phyloP scores from a whole-genome alignment of 2,797 vertebrate species.

The Ctenopoma multispine region DNA sequence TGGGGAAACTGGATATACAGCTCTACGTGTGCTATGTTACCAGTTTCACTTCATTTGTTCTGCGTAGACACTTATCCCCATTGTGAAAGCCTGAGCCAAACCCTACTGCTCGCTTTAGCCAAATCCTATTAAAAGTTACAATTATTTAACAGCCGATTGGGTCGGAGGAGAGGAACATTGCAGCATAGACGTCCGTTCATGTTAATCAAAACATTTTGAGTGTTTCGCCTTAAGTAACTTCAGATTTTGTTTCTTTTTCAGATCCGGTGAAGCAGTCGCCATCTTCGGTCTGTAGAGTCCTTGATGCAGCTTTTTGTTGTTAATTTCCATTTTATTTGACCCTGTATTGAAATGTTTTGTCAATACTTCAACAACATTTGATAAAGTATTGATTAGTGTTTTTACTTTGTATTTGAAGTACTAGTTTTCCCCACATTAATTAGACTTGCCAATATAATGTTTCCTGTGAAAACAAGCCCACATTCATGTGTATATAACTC shows the following conservation, averaged over 20 bases:
- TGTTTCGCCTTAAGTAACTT: background rate
- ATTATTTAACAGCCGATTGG: background rate
- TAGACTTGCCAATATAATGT: slow-evolving; percentile 3
- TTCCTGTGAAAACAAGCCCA: slow-evolving; percentile 24
- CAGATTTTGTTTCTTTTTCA: slow-evolving; percentile 56
- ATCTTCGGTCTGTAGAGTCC: background rate
- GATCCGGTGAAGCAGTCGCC: slow-evolving; percentile 75
- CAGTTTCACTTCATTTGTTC: background rate
- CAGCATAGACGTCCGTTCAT: no score
- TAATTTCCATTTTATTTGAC: slow-evolving; percentile 17
- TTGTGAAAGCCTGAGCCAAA: no score
- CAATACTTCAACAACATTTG: background rate
- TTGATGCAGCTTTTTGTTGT: slow-evolving; percentile 16
- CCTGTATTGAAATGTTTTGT: slow-evolving; percentile 1
- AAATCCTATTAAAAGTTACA: background rate
- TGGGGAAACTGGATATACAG: background rate
- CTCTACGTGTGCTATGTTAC: background rate
- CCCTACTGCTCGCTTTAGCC: background rate
- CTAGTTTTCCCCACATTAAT: slow-evolving; percentile 4
- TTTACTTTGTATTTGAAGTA: slow-evolving; percentile 15
- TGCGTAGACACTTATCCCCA: no score
- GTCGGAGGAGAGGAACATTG: background rate
- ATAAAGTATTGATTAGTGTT: slow-evolving; percentile 2
- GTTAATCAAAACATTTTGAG: background rate
- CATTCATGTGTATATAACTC: slow-evolving; percentile 50